Conservation (phyloP, 2,797 vertebrate species). For the Liparis tanakae region DNA sequence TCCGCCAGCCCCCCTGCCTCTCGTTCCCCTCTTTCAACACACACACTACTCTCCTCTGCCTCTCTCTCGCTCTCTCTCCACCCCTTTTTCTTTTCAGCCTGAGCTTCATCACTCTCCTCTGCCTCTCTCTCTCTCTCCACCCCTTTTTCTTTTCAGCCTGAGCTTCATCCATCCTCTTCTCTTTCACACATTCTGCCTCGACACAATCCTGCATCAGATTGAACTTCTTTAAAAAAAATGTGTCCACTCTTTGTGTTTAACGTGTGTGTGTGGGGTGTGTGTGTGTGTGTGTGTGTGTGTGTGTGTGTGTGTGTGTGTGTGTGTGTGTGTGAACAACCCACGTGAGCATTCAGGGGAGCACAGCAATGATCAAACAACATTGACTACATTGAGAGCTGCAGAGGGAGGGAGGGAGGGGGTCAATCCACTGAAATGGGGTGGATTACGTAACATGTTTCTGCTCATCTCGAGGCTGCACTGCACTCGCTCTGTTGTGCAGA, state of each 20-base stretch:
- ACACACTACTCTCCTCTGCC: conserved; percentile 43
- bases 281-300: conserved; percentile 13
- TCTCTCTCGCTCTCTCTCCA: conserved; percentile 32
- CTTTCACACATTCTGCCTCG: conserved; percentile 61
- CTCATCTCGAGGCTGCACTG: conserved; percentile 35
- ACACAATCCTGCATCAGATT: conserved; percentile 51
- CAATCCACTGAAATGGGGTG: conserved; percentile 56
- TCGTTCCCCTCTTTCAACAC: conserved; percentile 66
- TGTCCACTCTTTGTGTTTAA: conserved; percentile 13
- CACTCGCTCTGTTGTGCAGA: conserved; percentile 10
- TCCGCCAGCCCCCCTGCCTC: conserved; percentile 71
- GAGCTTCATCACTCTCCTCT: conserved; percentile 48
- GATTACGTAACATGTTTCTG: conserved; percentile 68
- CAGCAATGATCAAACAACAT: conserved; percentile 53
- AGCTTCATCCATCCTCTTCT: conserved; percentile 53
- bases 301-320: background rate
- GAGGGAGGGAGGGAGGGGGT: conserved; percentile 28
- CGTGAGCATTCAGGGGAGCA: conserved; percentile 17
- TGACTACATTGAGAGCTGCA: conserved; percentile 56
- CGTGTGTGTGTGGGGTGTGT: conserved; percentile 1
- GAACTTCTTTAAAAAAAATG: conserved; percentile 27
- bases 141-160: conserved; percentile 58
- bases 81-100: conserved; percentile 60
- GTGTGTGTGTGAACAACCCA: conserved; percentile 9
- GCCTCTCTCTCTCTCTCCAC: conserved; percentile 47